Conservation (phyloP, 2,113 vertebrate genomes). For the Psittacula cyanocephala region DNA sequence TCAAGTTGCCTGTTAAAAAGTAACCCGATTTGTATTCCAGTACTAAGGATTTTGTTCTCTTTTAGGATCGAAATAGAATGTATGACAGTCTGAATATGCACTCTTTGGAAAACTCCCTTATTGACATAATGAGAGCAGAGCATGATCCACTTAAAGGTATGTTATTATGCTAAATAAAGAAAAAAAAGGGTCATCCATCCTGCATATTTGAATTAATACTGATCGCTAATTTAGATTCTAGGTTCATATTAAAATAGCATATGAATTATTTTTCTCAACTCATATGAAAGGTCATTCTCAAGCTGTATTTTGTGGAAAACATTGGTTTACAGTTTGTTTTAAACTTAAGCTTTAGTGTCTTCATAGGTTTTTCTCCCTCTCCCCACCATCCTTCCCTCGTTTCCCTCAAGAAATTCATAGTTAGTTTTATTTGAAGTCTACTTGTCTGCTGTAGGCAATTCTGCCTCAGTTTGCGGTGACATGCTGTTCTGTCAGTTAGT, state of each 20-base stretch:
- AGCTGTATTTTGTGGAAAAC: background rate
- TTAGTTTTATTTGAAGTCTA: background rate
- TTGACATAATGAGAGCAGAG: slow-evolving; percentile 98
- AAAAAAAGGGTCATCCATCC: slow-evolving; percentile 21
- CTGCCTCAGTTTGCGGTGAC: background rate
- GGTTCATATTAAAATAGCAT: background rate
- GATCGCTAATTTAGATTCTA: background rate
- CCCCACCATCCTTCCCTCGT: background rate
- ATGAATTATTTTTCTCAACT: background rate
- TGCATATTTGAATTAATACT: slow-evolving; percentile 19
- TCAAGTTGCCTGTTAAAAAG: slow-evolving; percentile 24
- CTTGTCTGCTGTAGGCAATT: background rate
- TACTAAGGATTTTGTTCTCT: slow-evolving; percentile 64
- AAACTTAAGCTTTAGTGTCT: background rate
- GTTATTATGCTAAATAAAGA: slow-evolving; percentile 58
- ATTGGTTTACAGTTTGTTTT: background rate
- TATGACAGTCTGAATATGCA: slow-evolving; percentile 99
- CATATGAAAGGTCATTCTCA: background rate
- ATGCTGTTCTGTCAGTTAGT: background rate
- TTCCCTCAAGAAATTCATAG: background rate
- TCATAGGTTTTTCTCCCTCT: background rate
- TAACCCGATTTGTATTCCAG: slow-evolving; percentile 8
- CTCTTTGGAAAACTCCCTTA: slow-evolving; percentile 97
- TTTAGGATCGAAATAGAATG: slow-evolving; percentile 89
- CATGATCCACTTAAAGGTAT: slow-evolving; percentile 97